These are phyloP conservation scores for Ceratina japonica DNA, from an alignment of 1,140 invertebrate genomes.

Conservation along the genomic window DNA sequence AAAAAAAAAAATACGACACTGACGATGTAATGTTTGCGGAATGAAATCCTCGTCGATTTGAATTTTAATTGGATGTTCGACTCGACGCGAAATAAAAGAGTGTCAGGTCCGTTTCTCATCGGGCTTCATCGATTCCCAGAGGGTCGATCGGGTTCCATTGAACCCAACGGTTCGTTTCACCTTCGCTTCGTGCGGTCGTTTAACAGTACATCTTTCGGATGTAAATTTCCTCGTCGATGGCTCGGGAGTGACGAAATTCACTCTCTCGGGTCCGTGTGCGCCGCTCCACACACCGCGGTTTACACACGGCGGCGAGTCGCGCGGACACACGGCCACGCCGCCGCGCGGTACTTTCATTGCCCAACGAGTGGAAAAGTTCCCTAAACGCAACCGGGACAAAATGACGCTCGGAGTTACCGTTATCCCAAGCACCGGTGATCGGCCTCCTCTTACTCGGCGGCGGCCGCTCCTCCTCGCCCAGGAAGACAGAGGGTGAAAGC, in stretches of 20 bases:
- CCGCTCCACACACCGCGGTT: too few species aligned
- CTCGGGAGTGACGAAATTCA: slow-evolving; percentile 61
- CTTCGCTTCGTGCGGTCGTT: slow-evolving; percentile 33
- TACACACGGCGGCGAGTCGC: not conserved
- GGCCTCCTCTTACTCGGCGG: slow-evolving; percentile 40
- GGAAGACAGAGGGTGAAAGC: slow-evolving; percentile 42
- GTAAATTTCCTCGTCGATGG: slow-evolving; percentile 29
- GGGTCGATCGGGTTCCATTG: slow-evolving; percentile 12
- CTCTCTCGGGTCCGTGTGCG: slow-evolving; percentile 52
- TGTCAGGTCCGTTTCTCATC: not conserved
- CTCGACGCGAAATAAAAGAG: not conserved
- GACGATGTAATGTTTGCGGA: too few species aligned
- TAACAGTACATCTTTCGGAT: slow-evolving; percentile 41
- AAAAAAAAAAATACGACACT: too few species aligned
- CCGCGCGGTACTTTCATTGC: slow-evolving; percentile 59
- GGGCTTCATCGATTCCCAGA: not conserved
- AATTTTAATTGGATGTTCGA: not conserved
- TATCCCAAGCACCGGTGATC: slow-evolving; percentile 60
- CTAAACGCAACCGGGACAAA: slow-evolving; percentile 68
- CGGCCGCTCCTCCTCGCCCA: slow-evolving; percentile 14
- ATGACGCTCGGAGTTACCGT: slow-evolving; percentile 65
- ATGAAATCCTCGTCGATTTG: not conserved
- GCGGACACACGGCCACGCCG: slow-evolving; percentile 52
- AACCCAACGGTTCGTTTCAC: slow-evolving; percentile 24
- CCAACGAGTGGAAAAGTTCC: slow-evolving; percentile 65